Conservation (phyloP, 1,140 invertebrate genomes). For the Dendroctonus ponderosae region DNA sequence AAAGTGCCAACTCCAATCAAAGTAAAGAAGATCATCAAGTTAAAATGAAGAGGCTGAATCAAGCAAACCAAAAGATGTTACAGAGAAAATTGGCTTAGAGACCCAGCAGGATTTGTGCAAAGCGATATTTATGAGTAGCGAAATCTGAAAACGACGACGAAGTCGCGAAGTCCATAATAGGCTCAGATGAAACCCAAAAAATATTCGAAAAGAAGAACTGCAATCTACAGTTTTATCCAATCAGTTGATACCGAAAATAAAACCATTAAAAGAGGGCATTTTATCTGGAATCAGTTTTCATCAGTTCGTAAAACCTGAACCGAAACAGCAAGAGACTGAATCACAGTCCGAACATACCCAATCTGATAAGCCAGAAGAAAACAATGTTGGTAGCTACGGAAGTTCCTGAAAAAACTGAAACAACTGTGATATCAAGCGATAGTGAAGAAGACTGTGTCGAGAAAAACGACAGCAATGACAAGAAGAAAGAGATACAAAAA, state of each 20-base stretch:
- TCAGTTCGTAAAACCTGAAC: conserved; percentile 22
- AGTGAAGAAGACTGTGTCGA: conserved; percentile 46
- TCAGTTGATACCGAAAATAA: conserved; percentile 47
- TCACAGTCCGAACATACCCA: conserved; percentile 15
- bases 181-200: conserved; percentile 21
- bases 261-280: conserved; percentile 47
- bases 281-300: conserved; percentile 45
- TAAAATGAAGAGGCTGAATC: conserved; percentile 19
- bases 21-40: background rate
- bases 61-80: conserved; percentile 40
- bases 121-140: conserved; percentile 48
- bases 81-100: conserved; percentile 46
- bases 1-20: background rate
- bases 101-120: conserved; percentile 47
- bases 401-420: background rate
- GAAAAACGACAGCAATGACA: conserved; percentile 37
- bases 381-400: conserved; percentile 37
- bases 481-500: conserved; percentile 36
- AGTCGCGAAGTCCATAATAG: conserved; percentile 23
- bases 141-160: conserved; percentile 40
- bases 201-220: conserved; percentile 35
- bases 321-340: conserved; percentile 13
- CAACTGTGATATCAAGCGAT: conserved; percentile 12
- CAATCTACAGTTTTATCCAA: conserved; percentile 41
- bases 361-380: conserved; percentile 5